Evolutionary conservation across 2,797 vertebrate genomes (phyloP).

Genomic region (Columba guinea): DNA sequence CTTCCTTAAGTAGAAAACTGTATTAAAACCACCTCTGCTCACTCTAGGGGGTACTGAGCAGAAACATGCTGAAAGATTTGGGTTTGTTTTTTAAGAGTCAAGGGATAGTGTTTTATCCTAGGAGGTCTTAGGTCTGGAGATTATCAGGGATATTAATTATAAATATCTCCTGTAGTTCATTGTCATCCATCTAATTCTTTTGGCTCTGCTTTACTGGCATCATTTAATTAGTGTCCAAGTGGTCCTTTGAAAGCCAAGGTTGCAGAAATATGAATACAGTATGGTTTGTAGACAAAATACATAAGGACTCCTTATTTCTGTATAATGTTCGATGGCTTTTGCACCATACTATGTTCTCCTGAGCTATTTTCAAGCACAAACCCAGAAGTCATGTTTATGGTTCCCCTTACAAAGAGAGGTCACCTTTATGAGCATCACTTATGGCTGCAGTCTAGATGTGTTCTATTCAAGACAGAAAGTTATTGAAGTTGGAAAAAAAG

Average conservation of each 20-base stretch:
- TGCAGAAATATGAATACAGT: neutral
- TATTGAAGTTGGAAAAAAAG: neutral
- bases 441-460: neutral
- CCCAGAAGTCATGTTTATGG: neutral
- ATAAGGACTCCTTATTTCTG: conserved; percentile 37
- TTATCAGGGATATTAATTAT: neutral
- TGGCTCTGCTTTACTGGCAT: neutral
- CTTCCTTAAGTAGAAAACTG: neutral
- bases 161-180: neutral
- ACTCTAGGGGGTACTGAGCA: neutral
- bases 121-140: neutral
- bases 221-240: conserved; percentile 3
- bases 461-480: neutral
- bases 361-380: neutral
- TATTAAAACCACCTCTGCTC: neutral
- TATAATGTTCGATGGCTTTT: conserved; percentile 7
- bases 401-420: neutral
- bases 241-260: conserved; percentile 6
- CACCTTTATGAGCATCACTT: neutral
- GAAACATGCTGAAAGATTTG: neutral
- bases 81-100: neutral
- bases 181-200: neutral
- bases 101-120: neutral
- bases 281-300: neutral
- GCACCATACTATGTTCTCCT: neutral